Evolutionary conservation across 1,140 invertebrate species (phyloP).

Genomic region (Nasonia giraulti): DNA sequence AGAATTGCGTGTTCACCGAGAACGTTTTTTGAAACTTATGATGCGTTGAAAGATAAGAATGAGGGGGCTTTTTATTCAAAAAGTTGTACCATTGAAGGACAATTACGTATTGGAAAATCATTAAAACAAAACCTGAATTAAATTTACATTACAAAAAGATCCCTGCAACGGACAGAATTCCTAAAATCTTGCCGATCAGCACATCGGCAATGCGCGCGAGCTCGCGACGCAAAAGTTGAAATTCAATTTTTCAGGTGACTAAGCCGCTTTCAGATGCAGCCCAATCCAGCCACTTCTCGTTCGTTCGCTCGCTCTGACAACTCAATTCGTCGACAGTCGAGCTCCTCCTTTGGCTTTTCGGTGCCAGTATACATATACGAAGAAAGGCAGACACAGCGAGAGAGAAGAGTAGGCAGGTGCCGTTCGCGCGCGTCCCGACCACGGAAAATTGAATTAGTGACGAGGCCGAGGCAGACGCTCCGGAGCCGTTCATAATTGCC

Average conservation of each 20-base stretch:
- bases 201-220: too few species aligned
- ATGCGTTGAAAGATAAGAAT: too few species aligned
- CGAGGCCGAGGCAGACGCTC: constrained; percentile 43
- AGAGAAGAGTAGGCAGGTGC: constrained; percentile 29
- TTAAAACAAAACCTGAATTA: too few species aligned
- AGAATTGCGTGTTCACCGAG: neutral
- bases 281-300: neutral
- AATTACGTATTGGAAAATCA: too few species aligned
- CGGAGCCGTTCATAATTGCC: constrained; percentile 49
- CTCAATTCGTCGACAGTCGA: constrained; percentile 49
- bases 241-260: constrained; percentile 62
- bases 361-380: neutral
- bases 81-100: too few species aligned
- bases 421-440: constrained; percentile 30
- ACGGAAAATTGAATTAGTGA: constrained; percentile 55
- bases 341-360: neutral
- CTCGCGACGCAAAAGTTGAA: constrained; percentile 39
- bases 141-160: too few species aligned
- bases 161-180: too few species aligned
- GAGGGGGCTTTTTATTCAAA: too few species aligned
- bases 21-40: too few species aligned
- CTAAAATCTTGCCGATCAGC: too few species aligned
- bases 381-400: neutral
- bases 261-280: constrained; percentile 50
- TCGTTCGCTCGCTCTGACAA: constrained; percentile 43